Base-by-base conservation (phyloP, 2,113 vertebrate species). In the Clarias macrocephalus region DNA sequence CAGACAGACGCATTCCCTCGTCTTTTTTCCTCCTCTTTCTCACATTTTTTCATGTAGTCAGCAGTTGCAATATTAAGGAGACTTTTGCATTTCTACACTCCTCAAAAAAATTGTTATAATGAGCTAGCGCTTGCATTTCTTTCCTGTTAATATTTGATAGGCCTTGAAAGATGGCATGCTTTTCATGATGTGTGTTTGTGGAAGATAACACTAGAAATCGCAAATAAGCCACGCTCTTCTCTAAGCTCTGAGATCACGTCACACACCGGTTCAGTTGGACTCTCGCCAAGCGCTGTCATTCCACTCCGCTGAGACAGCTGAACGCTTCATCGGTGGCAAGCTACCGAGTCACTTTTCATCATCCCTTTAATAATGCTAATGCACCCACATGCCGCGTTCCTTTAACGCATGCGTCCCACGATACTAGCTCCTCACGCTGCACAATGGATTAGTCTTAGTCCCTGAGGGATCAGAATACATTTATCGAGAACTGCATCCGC, bases 341-440 rank as follows among this genome's bases (percentile, higher is more conserved):
- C 75, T 86, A 88, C 76, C 88, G 90, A 93, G 91, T 89, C 93
- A 91, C 94, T 95, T 93, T 92, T 93, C 92, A 93, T 93, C 91
- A 93, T 92, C 91, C 86, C 93, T 94, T 94, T 94, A 94, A 95
- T 94, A 94, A 94, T 92, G 90, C 91, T 92, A 93, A 94, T 94
- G 91, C 93, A 90, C 89, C 82, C 88, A 83, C 81, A 83, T 83
- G 72, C 59, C 28, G 63, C 63, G 80, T 85, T 83, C 82, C 81
- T 89, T 88, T 83, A 82, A 90, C 85, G 86, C 73, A 79, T 70
- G 72, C 52, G 82, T 87, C 89, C 83, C 73, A 87, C 89, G 91
- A 89, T 89, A 88, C 85, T 86, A 65, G 86, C 80, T 84, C 57
- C 81, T 88, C 57, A 75, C 57, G 63, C 73, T 28, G 16, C 90